Evolutionary conservation across 2,113 vertebrate species (phyloP), one percentile per base, ranked within the genome.

Genomic region (Sinosuthora webbiana): DNA sequence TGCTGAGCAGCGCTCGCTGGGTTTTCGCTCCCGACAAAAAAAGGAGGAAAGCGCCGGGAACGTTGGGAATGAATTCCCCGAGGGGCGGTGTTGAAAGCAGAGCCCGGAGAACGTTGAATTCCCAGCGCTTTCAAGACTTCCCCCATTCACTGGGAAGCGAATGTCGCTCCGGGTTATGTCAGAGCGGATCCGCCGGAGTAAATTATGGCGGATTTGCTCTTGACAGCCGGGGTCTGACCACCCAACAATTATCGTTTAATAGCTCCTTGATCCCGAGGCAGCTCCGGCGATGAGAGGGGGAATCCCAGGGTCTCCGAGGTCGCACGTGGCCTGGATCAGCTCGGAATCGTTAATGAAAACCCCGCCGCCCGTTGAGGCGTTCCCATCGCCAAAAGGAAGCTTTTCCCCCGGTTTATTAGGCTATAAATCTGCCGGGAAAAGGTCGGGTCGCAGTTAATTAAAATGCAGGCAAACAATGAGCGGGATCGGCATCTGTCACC

Each of bases 11-110:
- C 85, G 5, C 59, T 77, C 50, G 0, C 62, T 27, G 2, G 53
- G 47, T 59, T 62, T 44, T 69, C 78, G 25, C 30, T 24, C 63
- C 84, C 37, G 31, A 55, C 19, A 80, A 93, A n/a, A 93, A n/a
- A n/a, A 87, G 74, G 76, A 56, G 86, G 77, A 63, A 67, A 41
- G 19, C 13, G 6, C 24, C 8, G 74, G 59, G 73, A 52, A 65
- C 3, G 2, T 27, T 67, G 21, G 78, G 30, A 25, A 44, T 64
- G 71, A 20, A 17, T 9, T 25, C 64, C n/a, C 65, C 6, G 73
- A 0, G 2, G 10, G 47, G 0, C 3, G 60, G 39, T 0, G 15
- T 2, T 28, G 49, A 9, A 17, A 63, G 65, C 65, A 0, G 68
- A 0, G 49, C 85, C 86, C 10, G 62, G 16, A 44, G 45, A 19